Evolutionary conservation across 2,113 vertebrate species (phyloP), one percentile per base, ranked within the genome.

Genomic region (Rhinichthys klamathensis): DNA sequence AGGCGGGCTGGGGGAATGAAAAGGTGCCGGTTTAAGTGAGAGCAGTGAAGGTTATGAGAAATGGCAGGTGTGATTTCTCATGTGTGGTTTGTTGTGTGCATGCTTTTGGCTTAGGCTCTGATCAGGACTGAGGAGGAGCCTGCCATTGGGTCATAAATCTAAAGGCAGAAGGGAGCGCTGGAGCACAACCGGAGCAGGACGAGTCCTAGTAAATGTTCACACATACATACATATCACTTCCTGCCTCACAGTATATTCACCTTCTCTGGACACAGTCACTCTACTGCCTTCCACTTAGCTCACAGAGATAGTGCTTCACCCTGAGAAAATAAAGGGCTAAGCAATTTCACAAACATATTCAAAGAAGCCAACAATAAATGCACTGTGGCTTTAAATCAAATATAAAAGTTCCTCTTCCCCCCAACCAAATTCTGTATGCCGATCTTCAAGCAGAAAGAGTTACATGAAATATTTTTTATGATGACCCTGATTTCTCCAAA

Each of bases 61-160:
- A 51, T 54, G 58, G 61, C 75, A 77, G 74, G 60, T n/a, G 46
- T 32, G 81, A 80, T 80, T 80, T 73, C 69, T 49, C n/a, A 61
- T 30, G 32, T 41, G 41, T 32, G 21, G 73, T 78, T 30, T 63
- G 38, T 81, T 49, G 38, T 77, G 72, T 69, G 86, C 84, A 82
- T 81, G 80, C 15, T 82, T 81, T 83, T 80, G 49, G 84, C 70
- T 80, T 30, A 73, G 70, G 65, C 27, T 74, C 61, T 32, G 79
- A 81, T 81, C 78, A 54, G 72, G 78, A 80, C 18, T 32, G 38
- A 79, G 77, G 3, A 65, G 69, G 35, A 11, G 74, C 41, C 9
- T 41, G 41, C 27, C 3, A 30, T 21, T 21, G 49, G 86, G 44
- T 85, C 65, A 85, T 85, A 83, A 85, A 89, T 87, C 88, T 83